phyloP scores from a whole-genome alignment of 1,140 invertebrate genomes.

The Drosophila kikkawai region DNA sequence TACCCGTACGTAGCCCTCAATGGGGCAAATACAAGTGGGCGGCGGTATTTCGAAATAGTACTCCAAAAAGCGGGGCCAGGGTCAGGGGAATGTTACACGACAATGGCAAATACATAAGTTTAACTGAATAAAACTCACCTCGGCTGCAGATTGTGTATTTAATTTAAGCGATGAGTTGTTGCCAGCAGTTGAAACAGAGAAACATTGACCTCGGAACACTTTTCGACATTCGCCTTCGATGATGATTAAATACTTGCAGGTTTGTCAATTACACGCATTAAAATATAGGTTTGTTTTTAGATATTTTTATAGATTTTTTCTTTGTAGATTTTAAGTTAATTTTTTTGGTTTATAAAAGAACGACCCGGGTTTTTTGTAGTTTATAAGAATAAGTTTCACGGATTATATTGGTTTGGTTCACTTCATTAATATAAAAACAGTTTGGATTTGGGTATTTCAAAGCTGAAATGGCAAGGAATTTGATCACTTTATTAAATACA shows the following conservation, averaged over 20 bases:
- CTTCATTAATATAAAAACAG: constrained; percentile 2
- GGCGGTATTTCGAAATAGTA: constrained; percentile 28
- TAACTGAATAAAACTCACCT: constrained; percentile 40
- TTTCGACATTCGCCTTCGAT: constrained; percentile 46
- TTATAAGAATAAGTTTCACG: constrained; percentile 10
- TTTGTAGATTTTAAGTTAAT: constrained; percentile 5
- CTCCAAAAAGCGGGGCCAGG: constrained; percentile 40
- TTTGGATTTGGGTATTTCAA: not conserved
- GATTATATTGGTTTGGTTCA: not conserved
- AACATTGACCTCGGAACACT: constrained; percentile 67
- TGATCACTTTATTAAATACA: not conserved
- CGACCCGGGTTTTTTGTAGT: not conserved
- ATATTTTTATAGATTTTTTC: constrained; percentile 23
- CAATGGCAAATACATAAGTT: constrained; percentile 22
- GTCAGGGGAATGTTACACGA: constrained; percentile 40
- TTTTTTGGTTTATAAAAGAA: constrained; percentile 14
- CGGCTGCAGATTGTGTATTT: constrained; percentile 30
- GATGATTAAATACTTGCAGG: constrained; percentile 28
- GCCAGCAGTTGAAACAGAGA: constrained; percentile 31
- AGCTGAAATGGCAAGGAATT: not conserved
- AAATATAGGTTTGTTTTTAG: constrained; percentile 6
- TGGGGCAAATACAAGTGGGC: constrained; percentile 33
- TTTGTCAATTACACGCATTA: constrained; percentile 45
- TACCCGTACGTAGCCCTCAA: constrained; percentile 7
- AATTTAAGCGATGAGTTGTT: constrained; percentile 34